These are phyloP conservation scores for Gallinago media DNA, from an alignment of 2,113 vertebrate genomes.

Conservation along the genomic window DNA sequence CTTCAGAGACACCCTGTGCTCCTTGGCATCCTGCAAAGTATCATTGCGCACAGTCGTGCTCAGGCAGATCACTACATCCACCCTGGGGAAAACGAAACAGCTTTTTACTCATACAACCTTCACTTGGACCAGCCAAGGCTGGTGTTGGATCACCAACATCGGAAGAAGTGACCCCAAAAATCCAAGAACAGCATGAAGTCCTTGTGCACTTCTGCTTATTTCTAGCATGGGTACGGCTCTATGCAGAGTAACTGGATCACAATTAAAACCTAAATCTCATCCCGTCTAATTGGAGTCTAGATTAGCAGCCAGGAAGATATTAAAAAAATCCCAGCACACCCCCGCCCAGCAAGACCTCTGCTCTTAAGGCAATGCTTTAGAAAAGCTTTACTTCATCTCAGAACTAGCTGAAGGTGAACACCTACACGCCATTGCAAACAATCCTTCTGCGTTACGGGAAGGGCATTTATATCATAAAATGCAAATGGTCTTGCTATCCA, in stretches of 20 bases:
- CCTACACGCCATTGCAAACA: background rate
- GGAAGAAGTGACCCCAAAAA: background rate
- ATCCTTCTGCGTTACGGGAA: background rate
- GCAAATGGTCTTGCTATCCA: background rate
- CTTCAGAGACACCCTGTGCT: conserved; percentile 94
- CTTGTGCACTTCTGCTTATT: background rate
- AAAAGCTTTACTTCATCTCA: background rate
- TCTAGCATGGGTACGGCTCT: background rate
- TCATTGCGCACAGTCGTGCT: conserved; percentile 96
- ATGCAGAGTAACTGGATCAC: background rate
- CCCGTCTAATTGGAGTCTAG: background rate
- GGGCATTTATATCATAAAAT: background rate
- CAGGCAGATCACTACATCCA: conserved; percentile 96
- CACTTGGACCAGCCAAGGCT: background rate
- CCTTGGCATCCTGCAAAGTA: conserved; percentile 92
- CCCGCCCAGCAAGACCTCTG: background rate
- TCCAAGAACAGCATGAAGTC: background rate
- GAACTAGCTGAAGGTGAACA: background rate
- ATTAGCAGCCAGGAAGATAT: background rate
- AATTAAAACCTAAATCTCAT: background rate
- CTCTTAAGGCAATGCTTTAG: background rate
- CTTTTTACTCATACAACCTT: background rate
- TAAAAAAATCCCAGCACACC: background rate
- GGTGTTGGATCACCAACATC: background rate
- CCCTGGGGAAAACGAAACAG: conserved; percentile 74